Conservation (phyloP, 1,140 invertebrate genomes). For the Cheumatopsyche charites region DNA sequence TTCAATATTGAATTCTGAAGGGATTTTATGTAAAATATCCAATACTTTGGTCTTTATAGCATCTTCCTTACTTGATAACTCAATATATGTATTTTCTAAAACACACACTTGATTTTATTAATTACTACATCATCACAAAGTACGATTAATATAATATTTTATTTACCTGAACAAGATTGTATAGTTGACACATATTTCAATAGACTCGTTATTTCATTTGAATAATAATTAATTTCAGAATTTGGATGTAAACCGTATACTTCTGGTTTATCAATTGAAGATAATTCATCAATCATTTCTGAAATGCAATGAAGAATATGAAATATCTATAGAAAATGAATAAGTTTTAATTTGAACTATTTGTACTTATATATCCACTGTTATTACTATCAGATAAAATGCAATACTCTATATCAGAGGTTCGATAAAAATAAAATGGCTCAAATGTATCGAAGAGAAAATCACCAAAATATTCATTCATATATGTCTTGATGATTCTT, state of each 20-base stretch:
- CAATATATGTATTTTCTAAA: constrained; percentile 66
- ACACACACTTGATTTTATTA: constrained; percentile 83
- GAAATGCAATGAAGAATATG: constrained; percentile 35
- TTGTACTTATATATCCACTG: constrained; percentile 74
- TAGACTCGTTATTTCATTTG: constrained; percentile 80
- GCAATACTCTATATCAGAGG: constrained; percentile 76
- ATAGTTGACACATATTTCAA: constrained; percentile 84
- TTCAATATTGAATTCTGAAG: constrained; percentile 75
- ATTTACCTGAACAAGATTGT: constrained; percentile 82
- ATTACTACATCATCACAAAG: constrained; percentile 53
- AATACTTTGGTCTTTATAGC: constrained; percentile 80
- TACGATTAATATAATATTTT: no score
- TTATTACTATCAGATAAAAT: constrained; percentile 74
- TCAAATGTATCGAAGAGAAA: constrained; percentile 90
- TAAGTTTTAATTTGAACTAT: background rate
- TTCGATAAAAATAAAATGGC: constrained; percentile 85
- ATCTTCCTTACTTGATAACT: constrained; percentile 65
- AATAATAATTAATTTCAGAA: constrained; percentile 92
- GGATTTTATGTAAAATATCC: constrained; percentile 78
- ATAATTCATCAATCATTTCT: constrained; percentile 74
- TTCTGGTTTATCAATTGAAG: constrained; percentile 78
- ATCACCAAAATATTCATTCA: constrained; percentile 93
- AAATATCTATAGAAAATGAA: constrained; percentile 12
- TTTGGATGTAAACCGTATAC: constrained; percentile 91
- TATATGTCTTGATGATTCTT: constrained; percentile 82